Base-by-base conservation (phyloP, 2,888 invertebrate genomes). In the Ariolimax columbianus region DNA sequence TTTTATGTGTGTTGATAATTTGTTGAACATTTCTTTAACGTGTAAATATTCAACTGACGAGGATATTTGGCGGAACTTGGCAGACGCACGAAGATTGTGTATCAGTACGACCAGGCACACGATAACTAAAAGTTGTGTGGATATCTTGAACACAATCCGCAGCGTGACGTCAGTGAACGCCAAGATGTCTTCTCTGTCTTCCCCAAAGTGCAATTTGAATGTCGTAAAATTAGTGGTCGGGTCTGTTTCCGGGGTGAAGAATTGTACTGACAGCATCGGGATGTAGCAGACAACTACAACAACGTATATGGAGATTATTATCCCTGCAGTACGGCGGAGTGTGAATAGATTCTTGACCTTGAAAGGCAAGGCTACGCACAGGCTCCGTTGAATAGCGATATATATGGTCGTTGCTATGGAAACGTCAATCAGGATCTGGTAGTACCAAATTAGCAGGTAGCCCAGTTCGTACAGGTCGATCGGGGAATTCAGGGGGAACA, bases 261-360 rank as follows among this genome's bases (percentile, higher is more conserved):
- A 55, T 23, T 55, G 55, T 17, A 55, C 55, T 55, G 55, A 3
- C 3, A 55, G 55, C 55, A 55, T 55, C 23, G 55, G 55, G 19
- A 55, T 55, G 19, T 55, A 55, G 55, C 55, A 55, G 19, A 55
- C 17, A 2, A 55, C 23, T 23, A 55, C 55, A 6, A 55, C 19
- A 17, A 55, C 17, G 55, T 55, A 55, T 17, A 55, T 55, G 55
- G 55, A 55, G 19, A 55, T 19, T 3, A 17, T 17, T 3, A 17
- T n/a, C 2, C 14, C 38, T 6, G 36, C n/a, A 11, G 40, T 72
- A 11, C 70, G 70, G 26, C 26, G 36, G 17, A 38, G 63, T 23
- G 81, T 51, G 72, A 82, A 72, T 33, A 82, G 30, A 26, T n/a
- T n/a, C 19, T 72, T 82, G 19, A 82, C 40, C 33, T 59, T 47